Base-by-base conservation (phyloP, 2,888 invertebrate species). In the Lasioglossum pauxillum region DNA sequence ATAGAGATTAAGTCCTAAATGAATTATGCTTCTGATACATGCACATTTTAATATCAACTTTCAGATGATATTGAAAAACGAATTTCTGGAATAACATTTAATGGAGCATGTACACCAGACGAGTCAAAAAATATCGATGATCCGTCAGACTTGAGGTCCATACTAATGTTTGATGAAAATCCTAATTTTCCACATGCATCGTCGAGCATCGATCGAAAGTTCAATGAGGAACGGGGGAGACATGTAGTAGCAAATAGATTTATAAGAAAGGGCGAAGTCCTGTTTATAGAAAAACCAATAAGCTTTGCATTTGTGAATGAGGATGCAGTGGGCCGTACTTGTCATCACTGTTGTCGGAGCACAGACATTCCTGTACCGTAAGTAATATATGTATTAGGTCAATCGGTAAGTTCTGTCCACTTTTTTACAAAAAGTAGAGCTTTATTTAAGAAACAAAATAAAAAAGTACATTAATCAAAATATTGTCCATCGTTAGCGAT, bases 281-380 rank as follows among this genome's bases (percentile, higher is more conserved):
- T 99, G 64, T 98, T 98, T 94, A 96, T 97, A 0, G 99, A 99
- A 94, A 96, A 97, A 90, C 98, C 99, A 0, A 98, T 97, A 94
- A 97, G 98, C 1, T 97, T 98, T 95, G 98, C 98, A 3, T 96
- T 97, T 86, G 94, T 97, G 16, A 96, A 96, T 83, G 94, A 95
- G 91, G 95, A 95, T 86, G 95, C 89, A 95, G 96, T 93, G 93
- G n/a, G 95, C 96, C 31, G 91, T 93, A n/a, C 95, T 67, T 99
- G 99, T 93, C 97, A 98, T 91, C 96, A 97, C 91, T 99, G 99
- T 90, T 94, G 95, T 44, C 93, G 94, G 3, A 95, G 96, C 38
- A 88, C 88, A 46, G 89, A 90, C 79, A 96, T 97, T 89, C 96
- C 96, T 44, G 95, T 97, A 92, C 97, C 98, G 96, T 97, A 94